A percentile compares a stretch with the other conserved stretches of the same genome.
Evolutionary conservation across 30 jellyfish, hydroid and myxozoan species (phyloP).

Genomic region (Aurelia aurita complex sp. Pacific): DNA sequence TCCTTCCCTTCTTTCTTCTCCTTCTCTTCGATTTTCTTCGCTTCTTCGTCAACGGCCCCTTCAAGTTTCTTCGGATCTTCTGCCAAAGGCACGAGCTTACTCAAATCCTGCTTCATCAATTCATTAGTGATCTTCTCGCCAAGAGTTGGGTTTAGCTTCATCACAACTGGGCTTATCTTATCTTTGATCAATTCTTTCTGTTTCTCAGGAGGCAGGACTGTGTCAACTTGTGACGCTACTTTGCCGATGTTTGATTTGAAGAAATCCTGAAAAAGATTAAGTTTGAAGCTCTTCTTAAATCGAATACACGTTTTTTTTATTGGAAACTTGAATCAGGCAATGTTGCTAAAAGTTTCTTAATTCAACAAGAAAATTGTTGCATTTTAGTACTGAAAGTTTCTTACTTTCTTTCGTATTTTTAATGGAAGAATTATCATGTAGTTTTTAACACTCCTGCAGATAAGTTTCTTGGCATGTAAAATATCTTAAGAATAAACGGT

Average conservation of each 20-base stretch:
- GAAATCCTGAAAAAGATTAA: conserved; percentile 41
- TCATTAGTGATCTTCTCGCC: conserved; percentile 62
- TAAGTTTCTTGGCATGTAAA: too few relatives aligned
- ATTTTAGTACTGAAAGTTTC: too few relatives aligned
- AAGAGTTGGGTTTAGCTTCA: conserved; percentile 53
- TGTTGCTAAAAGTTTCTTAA: too few relatives aligned
- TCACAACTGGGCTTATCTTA: conserved; percentile 70
- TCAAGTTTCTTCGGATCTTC: conserved; percentile 72
- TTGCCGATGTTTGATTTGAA: conserved; percentile 66
- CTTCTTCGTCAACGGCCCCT: conserved; percentile 65
- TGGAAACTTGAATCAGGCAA: too few relatives aligned
- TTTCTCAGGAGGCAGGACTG: conserved; percentile 64
- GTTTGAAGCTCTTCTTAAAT: too few relatives aligned
- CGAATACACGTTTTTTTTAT: too few relatives aligned
- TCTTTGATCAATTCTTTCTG: conserved; percentile 65
- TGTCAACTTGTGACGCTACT: conserved; percentile 69
- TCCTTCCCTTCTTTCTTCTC: conserved; percentile 26
- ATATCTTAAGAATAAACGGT: too few relatives aligned
- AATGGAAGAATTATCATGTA: too few relatives aligned
- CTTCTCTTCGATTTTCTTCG: conserved; percentile 48
- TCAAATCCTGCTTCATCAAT: conserved; percentile 61
- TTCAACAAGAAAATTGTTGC: too few relatives aligned
- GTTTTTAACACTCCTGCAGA: too few relatives aligned
- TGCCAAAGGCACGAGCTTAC: conserved; percentile 49
- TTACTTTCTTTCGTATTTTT: too few relatives aligned